Base-by-base conservation (phyloP, 2,113 vertebrate species). In the Stigmatopora argus region DNA sequence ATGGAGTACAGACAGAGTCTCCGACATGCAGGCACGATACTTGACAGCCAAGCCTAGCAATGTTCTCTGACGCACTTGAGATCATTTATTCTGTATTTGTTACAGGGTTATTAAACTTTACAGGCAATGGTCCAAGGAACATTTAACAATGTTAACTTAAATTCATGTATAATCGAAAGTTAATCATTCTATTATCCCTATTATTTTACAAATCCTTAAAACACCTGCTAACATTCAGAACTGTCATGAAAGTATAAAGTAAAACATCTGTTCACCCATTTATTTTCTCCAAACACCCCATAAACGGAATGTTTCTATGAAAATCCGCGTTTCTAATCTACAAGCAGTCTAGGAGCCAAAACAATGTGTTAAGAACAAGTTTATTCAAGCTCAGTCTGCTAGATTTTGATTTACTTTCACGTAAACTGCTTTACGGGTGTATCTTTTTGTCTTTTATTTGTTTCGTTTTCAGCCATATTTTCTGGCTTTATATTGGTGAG, bases 1-100 rank as follows among this genome's bases (percentile, higher is more conserved):
- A 70, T 34, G n/a, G 44, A 66, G 58, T 34, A 52, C 19, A 62
- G 67, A 59, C 26, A 31, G 26, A n/a, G 49, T 75, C 74, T 68
- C 48, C 62, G 67, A 74, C 65, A 45, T 53, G 65, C 65, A 57
- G 61, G 49, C 74, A 58, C 66, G 67, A 59, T 64, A 73, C 72
- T 80, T 75, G 86, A 81, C 82, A 31, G 13, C 11, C 5, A 0
- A 26, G 11, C 2, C 19, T 5, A 53, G 49, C 7, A 52, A 52
- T 48, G 14, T 48, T 13, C 15, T 48, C 46, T 48, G 15, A 17
- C 2, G 15, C 13, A 17, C 46, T 48, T 48, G 15, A 48, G 46
- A 17, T 48, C 46, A 18, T 17, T 48, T 48, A 48, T 48, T 17
- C 46, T 48, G 46, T 5, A 48, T 14, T 17, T 17, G 5, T 48